These are phyloP conservation scores for Sebastes diploproa DNA, from an alignment of 2,797 vertebrate species.

Conservation along the genomic window DNA sequence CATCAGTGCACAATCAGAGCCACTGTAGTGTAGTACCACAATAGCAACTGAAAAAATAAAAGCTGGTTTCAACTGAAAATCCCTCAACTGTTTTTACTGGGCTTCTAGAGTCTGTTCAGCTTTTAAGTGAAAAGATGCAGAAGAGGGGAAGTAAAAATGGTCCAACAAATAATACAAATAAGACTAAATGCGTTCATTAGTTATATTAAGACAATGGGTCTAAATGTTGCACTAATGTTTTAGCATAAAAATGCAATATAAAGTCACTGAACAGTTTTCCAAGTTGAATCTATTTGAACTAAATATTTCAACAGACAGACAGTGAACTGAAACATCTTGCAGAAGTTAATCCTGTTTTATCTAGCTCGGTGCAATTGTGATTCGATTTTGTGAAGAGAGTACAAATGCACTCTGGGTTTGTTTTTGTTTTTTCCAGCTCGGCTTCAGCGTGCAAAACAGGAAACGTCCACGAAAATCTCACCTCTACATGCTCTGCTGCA, in stretches of 20 bases:
- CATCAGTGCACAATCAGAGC: constrained; percentile 11
- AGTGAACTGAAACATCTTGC: not conserved
- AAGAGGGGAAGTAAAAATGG: not conserved
- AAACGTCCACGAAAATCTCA: not conserved
- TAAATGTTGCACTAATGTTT: no score
- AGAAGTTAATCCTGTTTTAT: not conserved
- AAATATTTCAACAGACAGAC: not conserved
- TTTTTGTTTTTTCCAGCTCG: not conserved
- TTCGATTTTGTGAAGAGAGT: not conserved
- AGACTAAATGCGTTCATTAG: not conserved
- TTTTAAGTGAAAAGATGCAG: not conserved
- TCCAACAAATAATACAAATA: not conserved
- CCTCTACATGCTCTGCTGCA: not conserved
- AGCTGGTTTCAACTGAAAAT: not conserved
- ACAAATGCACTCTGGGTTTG: not conserved
- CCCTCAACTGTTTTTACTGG: not conserved
- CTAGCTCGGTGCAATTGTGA: not conserved
- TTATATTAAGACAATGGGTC: not conserved
- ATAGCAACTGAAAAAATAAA: not conserved
- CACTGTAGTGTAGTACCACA: not conserved
- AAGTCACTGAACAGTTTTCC: not conserved
- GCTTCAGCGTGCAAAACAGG: not conserved
- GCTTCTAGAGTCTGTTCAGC: not conserved
- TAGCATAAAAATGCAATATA: not conserved
- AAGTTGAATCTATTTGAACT: not conserved